Evolutionary conservation across 2,888 invertebrate species (phyloP).

Genomic region (Trilocha varians): DNA sequence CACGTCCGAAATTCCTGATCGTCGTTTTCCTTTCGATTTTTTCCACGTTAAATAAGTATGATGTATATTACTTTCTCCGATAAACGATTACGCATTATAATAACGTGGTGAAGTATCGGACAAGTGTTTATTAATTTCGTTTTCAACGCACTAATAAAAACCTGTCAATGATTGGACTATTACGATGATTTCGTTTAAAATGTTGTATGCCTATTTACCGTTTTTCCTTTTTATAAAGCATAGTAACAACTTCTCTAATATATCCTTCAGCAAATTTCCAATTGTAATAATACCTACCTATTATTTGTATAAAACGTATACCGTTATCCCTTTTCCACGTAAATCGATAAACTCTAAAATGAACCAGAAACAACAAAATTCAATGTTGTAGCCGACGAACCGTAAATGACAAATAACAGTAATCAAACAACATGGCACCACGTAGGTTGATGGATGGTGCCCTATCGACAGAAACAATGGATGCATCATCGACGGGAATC

Average conservation of each 20-base stretch:
- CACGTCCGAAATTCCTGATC: slow-evolving; percentile 52
- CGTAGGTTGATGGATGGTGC: slow-evolving; percentile 61
- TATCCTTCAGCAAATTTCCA: too few relatives aligned
- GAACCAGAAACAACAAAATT: slow-evolving; percentile 11
- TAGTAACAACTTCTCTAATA: too few relatives aligned
- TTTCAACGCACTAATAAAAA: too few relatives aligned
- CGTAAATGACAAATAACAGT: slow-evolving; percentile 57
- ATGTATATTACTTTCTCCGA: slow-evolving; percentile 60
- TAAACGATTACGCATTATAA: slow-evolving; percentile 43
- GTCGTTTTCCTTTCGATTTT: slow-evolving; percentile 59
- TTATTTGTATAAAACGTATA: too few relatives aligned
- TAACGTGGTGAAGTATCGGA: slow-evolving; percentile 26
- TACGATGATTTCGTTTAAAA: too few relatives aligned
- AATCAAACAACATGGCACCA: slow-evolving; percentile 57
- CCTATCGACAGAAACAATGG: slow-evolving; percentile 55
- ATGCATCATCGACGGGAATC: slow-evolving; percentile 49
- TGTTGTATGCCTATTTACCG: too few relatives aligned
- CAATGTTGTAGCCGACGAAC: slow-evolving; percentile 41
- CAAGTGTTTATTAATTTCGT: not conserved
- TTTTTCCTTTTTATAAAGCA: too few relatives aligned
- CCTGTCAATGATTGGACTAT: too few relatives aligned
- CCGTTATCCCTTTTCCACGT: too few relatives aligned
- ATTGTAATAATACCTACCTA: too few relatives aligned
- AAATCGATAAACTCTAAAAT: not conserved
- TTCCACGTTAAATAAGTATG: slow-evolving; percentile 40